Base-by-base conservation (phyloP, 2,113 vertebrate species). In the Hoplias malabaricus region DNA sequence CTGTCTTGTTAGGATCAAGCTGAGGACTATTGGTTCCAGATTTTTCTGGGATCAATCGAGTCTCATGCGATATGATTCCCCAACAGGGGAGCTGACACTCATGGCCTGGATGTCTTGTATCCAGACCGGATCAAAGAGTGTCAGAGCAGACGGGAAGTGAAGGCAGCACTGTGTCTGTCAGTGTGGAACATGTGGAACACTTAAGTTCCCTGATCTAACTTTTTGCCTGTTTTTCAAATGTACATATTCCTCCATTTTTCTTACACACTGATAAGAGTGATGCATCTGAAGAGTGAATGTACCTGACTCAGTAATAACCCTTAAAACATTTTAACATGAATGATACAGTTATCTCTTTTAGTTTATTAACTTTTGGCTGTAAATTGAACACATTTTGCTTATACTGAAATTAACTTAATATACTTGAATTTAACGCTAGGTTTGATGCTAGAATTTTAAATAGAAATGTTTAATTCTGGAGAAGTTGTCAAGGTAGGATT, bases 81-180 rank as follows among this genome's bases (percentile, higher is more conserved):
- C 62, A 74, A 62, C 61, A 65, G 66, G 29, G 27, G 46, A 50
- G 46, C 38, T 67, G 73, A 75, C 73, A 80, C 72, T 66, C 23
- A 43, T 78, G 80, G 70, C 73, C 78, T 80, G 57, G 72, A 75
- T 73, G 75, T 79, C 57, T 66, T 70, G 66, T 77, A 74, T 75
- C 54, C 77, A 80, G 69, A 78, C 69, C 71, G 57, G 72, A 82
- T 75, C 67, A 85, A 83, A 77, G 73, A 67, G 57, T 48, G 57
- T 36, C 3, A 59, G 74, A 73, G 12, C 53, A 83, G 66, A 71
- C 34, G 13, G 66, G 56, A 83, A 78, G 73, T 48, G 33, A 78
- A 72, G 61, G 62, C 59, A 76, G 76, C 56, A 68, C 40, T 36
- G 46, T 4, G 70, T 36, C 62, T 76, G 42, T 71, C 70, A 69